Percentiles rank a stretch among this genome's conserved stretches.
phyloP scores from a whole-genome alignment of 2,797 vertebrate genomes.

The Helarctos malayanus region DNA sequence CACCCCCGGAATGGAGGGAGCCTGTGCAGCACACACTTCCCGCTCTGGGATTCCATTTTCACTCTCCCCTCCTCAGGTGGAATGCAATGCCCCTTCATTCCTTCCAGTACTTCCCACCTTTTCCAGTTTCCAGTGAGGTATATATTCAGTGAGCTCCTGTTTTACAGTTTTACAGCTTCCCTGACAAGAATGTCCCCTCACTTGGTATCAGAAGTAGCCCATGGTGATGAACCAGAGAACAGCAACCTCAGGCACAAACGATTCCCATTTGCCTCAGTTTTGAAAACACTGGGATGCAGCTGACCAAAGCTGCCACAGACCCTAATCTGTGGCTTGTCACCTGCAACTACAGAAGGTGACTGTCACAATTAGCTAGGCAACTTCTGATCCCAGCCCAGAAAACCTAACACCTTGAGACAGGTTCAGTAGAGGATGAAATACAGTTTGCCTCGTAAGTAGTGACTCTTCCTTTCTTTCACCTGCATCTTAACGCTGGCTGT shows the following conservation, averaged over 20 bases:
- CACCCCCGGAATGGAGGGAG: neutral
- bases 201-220: neutral
- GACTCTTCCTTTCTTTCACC: constrained; percentile 48
- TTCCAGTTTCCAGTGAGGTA: constrained; percentile 57
- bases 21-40: fast-evolving
- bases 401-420: constrained; percentile 61
- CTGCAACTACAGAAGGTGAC: constrained; percentile 63
- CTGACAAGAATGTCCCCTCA: constrained; percentile 20
- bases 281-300: constrained; percentile 30
- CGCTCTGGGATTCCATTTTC: neutral
- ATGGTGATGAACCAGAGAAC: neutral
- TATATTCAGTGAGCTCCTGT: constrained; percentile 11
- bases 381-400: constrained; percentile 69
- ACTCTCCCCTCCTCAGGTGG: neutral
- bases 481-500: constrained; percentile 55
- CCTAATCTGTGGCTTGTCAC: constrained; percentile 33
- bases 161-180: constrained; percentile 45
- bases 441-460: constrained; percentile 73
- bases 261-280: neutral
- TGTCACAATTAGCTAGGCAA: constrained; percentile 48
- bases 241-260: constrained; percentile 34
- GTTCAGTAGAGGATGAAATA: constrained; percentile 74
- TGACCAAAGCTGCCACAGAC: constrained; percentile 7
- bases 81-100: neutral
- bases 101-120: neutral